These are phyloP conservation scores for Pseudomyrmex sp. DNA, from an alignment of 1,140 invertebrate species.

Conservation along the genomic window DNA sequence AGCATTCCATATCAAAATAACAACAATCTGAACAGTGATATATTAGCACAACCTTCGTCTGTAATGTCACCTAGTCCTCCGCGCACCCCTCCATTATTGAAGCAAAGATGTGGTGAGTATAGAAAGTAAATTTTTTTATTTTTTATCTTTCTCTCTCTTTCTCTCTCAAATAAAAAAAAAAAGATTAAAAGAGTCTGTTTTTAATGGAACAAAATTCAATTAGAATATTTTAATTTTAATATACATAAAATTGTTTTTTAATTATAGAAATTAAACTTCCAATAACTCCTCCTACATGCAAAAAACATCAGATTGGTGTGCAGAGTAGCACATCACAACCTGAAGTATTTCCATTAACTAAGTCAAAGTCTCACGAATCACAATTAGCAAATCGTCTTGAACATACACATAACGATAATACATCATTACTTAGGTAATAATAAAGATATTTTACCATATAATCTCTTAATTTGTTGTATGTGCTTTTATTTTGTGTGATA, in stretches of 20 bases:
- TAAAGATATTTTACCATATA: conserved; percentile 16
- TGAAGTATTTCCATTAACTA: conserved; percentile 90
- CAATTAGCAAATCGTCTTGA: conserved; percentile 90
- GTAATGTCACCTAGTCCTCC: conserved; percentile 85
- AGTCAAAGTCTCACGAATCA: conserved; percentile 96
- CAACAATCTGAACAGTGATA: conserved; percentile 80
- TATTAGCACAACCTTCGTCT: conserved; percentile 80
- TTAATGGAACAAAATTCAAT: too few species aligned
- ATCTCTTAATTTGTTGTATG: conserved; percentile 9
- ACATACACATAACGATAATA: conserved; percentile 78
- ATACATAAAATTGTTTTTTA: conserved; percentile 34
- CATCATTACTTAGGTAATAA: conserved; percentile 74
- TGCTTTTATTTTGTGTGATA: conserved; percentile 13
- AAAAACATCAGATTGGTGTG: conserved; percentile 88
- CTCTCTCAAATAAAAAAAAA: too few species aligned
- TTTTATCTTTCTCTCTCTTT: not conserved
- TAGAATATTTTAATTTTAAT: too few species aligned
- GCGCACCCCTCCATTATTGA: conserved; percentile 86
- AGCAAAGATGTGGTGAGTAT: conserved; percentile 82
- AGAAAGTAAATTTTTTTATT: not conserved
- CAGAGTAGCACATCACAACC: conserved; percentile 84
- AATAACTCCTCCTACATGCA: conserved; percentile 92
- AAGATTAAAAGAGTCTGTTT: not conserved
- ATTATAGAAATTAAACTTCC: conserved; percentile 87
- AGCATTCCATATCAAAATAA: conserved; percentile 85